Conservation (phyloP, 2,888 invertebrate species). For the Azorinus chamasolen region DNA sequence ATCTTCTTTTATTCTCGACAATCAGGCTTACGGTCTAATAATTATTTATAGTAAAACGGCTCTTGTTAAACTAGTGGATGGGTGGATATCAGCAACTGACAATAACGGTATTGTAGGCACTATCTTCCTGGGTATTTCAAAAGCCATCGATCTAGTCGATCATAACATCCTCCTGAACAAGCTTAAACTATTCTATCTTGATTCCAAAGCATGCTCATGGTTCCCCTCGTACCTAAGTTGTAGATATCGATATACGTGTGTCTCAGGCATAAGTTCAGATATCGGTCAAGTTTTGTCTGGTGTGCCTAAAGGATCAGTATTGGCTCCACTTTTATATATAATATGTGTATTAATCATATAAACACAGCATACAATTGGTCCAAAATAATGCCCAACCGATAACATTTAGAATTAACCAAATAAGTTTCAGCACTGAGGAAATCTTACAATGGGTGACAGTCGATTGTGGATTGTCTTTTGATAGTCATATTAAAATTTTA, state of each 20-base stretch:
- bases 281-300: not conserved
- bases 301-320: slow-evolving; percentile 1
- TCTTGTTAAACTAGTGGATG: not conserved
- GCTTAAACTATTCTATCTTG: not conserved
- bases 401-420: no score
- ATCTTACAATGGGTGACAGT: no score
- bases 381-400: no score
- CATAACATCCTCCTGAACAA: slow-evolving; percentile 2
- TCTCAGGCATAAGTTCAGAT: not conserved
- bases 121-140: not conserved
- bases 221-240: slow-evolving; percentile 1
- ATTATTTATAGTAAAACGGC: slow-evolving; percentile 10
- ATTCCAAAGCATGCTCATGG: not conserved
- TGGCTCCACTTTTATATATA: slow-evolving; percentile 3
- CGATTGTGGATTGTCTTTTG: no score
- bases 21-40: slow-evolving; percentile 2
- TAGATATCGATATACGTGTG: not conserved
- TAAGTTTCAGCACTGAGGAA: no score
- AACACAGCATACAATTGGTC: no score
- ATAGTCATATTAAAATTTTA: no score
- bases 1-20: not conserved
- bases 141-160: slow-evolving; percentile 3
- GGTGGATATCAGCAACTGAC: slow-evolving; percentile 1
- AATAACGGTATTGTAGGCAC: not conserved
- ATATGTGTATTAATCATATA: no score